These are phyloP conservation scores for Sweltsa coloradensis DNA, from an alignment of 1,140 invertebrate genomes.

Conservation along the genomic window DNA sequence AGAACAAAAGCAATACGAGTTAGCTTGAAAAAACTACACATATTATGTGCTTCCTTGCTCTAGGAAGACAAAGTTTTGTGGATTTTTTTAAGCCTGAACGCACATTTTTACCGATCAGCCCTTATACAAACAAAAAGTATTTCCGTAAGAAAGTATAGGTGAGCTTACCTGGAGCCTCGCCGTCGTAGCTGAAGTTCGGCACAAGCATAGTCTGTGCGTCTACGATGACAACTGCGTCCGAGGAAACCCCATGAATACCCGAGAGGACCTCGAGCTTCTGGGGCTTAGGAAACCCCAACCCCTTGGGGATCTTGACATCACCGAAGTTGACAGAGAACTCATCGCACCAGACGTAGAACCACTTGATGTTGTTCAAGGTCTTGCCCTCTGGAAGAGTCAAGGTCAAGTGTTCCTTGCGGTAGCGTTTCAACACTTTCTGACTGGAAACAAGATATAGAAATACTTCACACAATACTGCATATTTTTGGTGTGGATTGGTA, in stretches of 20 bases:
- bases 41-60: too few species aligned
- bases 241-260: slow-evolving; percentile 71
- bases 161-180: slow-evolving; percentile 76
- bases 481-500: too few species aligned
- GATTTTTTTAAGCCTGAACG: too few species aligned
- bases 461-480: too few species aligned
- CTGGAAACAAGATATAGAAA: slow-evolving; percentile 35
- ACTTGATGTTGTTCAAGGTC: slow-evolving; percentile 65
- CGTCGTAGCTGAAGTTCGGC: slow-evolving; percentile 78
- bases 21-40: too few species aligned
- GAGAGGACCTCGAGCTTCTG: slow-evolving; percentile 61
- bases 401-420: slow-evolving; percentile 67
- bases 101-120: too few species aligned
- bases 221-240: slow-evolving; percentile 73
- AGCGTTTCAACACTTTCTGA: slow-evolving; percentile 52
- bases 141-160: too few species aligned
- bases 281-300: slow-evolving; percentile 68
- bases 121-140: too few species aligned
- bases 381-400: slow-evolving; percentile 76
- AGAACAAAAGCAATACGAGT: too few species aligned
- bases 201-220: slow-evolving; percentile 83
- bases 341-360: slow-evolving; percentile 84
- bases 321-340: slow-evolving; percentile 85
- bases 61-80: too few species aligned
- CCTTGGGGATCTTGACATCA: slow-evolving; percentile 64